Conservation (phyloP, 2,888 invertebrate species). For the Reticulitermes lucifugus region DNA sequence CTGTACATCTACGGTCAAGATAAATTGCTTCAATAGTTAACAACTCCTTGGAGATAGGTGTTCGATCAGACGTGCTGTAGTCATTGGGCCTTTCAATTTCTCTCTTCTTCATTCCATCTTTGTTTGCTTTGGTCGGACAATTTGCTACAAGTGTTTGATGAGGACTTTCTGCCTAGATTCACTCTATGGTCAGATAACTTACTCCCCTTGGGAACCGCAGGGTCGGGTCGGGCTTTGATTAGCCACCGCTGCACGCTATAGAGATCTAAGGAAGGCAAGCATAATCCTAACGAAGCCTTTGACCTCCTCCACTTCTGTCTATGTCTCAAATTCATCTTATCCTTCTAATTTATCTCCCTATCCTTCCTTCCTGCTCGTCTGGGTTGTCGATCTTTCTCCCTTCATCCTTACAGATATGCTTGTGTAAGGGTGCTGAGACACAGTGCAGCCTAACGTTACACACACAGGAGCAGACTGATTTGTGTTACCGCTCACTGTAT, state of each 20-base stretch:
- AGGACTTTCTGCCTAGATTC: conserved; percentile 9
- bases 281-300: conserved; percentile 36
- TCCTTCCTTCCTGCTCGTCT: conserved; percentile 20
- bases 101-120: neutral
- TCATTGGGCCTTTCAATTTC: neutral
- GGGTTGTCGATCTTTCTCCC: neutral
- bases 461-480: too few species aligned
- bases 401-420: neutral
- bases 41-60: conserved; percentile 9
- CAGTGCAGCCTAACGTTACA: too few species aligned
- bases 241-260: conserved; percentile 12
- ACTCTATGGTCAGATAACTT: conserved; percentile 2
- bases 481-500: too few species aligned
- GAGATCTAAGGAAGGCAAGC: conserved; percentile 10
- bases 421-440: neutral
- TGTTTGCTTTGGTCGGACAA: conserved; percentile 37
- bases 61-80: conserved; percentile 24
- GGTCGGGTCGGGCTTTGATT: conserved; percentile 26
- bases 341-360: conserved; percentile 24
- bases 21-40: conserved; percentile 1
- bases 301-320: conserved; percentile 28
- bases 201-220: neutral
- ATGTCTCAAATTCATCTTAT: conserved; percentile 35
- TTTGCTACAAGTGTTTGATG: conserved; percentile 39
- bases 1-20: neutral